Evolutionary conservation across 2,888 invertebrate species (phyloP), one percentile per base, ranked within the genome.

Genomic region (Biston betularia): DNA sequence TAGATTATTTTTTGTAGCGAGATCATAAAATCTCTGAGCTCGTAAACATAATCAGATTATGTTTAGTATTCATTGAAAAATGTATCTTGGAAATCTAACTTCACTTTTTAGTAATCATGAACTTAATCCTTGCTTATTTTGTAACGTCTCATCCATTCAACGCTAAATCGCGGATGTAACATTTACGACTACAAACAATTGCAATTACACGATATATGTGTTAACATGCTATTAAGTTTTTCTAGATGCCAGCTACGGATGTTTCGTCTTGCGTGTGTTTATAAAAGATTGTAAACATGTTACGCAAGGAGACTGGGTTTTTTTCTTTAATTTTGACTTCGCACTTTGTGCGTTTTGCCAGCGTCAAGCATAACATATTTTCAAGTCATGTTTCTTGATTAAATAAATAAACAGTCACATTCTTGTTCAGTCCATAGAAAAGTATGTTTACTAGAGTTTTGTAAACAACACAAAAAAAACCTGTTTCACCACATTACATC

Each of bases 191-290:
- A 40, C 54, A 54, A 64, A 52, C 46, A 57, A 44, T 57, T 48
- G 48, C 64, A 59, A 42, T 54, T 65, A 48, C 34, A 60, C 59
- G 9, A 38, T 24, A 38, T 9, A 48, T 15, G 50, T 65, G 48
- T 45, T 48, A 46, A 62, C 66, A 62, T 58, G 62, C 58, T 48
- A 66, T 66, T 42, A 54, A 48, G 50, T 66, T 62, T 62, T 62
- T 34, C 55, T 15, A 55, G 56, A 12, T 24, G 14, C 10, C 15
- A 38, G 10, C 42, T 42, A 40, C 62, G 62, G 66, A 66, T 62
- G 48, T 58, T 62, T 62, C 63, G 53, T 58, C 53, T 52, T 62
- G 61, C 53, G 24, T 34, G 62, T 57, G 60, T 65, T 60, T 56
- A 60, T 56, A 65, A 60, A 65, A 45, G 65, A 65, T 55, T 65